Conservation (phyloP, 1,140 invertebrate genomes). For the Drosophila fuyamai region DNA sequence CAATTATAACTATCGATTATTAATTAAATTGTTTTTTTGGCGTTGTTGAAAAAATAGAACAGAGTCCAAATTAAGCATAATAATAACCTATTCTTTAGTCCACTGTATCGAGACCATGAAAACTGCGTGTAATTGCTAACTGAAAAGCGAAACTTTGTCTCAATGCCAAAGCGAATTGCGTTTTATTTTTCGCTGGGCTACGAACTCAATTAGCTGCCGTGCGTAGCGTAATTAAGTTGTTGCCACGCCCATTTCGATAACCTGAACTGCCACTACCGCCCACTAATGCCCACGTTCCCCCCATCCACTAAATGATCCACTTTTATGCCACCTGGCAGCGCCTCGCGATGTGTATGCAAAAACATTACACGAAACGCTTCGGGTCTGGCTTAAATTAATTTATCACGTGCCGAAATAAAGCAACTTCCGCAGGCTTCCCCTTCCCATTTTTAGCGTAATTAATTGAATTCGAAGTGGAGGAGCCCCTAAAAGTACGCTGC, state of each 20-base stretch:
- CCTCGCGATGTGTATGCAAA: constrained; percentile 56
- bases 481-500: constrained; percentile 31
- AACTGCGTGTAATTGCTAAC: constrained; percentile 61
- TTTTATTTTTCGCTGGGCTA: constrained; percentile 46
- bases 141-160: constrained; percentile 45
- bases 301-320: constrained; percentile 1
- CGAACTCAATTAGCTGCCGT: constrained; percentile 72
- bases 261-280: neutral
- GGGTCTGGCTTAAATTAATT: constrained; percentile 70
- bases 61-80: too few relatives aligned
- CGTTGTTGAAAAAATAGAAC: too few relatives aligned
- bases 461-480: constrained; percentile 65
- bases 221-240: constrained; percentile 61
- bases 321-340: constrained; percentile 22
- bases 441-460: constrained; percentile 54
- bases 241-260: constrained; percentile 49
- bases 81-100: neutral
- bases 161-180: constrained; percentile 56
- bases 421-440: constrained; percentile 42
- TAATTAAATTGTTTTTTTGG: too few relatives aligned
- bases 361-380: constrained; percentile 58
- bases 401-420: constrained; percentile 80
- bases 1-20: too few relatives aligned
- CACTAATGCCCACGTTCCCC: constrained; percentile 24
- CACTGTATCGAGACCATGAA: constrained; percentile 32